Evolutionary conservation across 1,140 invertebrate genomes (phyloP).

Genomic region (Cyclina sinensis): DNA sequence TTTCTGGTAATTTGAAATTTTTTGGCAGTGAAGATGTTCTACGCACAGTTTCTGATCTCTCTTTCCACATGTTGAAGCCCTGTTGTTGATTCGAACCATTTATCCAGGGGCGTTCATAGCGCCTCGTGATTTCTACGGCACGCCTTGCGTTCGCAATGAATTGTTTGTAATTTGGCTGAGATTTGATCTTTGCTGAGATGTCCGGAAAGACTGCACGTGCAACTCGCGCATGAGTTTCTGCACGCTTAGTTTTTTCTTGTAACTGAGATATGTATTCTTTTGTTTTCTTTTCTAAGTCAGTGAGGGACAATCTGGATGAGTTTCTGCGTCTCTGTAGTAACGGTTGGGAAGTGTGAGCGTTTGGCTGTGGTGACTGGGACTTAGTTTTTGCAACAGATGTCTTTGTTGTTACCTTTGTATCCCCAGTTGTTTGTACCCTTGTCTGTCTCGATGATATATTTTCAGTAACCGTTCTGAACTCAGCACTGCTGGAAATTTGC

Average conservation of each 20-base stretch:
- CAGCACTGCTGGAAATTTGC: conserved; percentile 46
- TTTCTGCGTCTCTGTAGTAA: conserved; percentile 49
- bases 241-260: conserved; percentile 14
- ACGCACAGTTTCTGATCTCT: conserved; percentile 6
- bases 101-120: conserved; percentile 60
- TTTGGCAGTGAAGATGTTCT: conserved; percentile 50
- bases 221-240: background rate
- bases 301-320: background rate
- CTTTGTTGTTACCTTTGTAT: background rate
- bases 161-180: conserved; percentile 48
- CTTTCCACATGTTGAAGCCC: background rate
- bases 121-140: conserved; percentile 53
- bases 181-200: conserved; percentile 22
- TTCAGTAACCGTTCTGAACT: conserved; percentile 33
- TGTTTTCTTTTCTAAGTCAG: conserved; percentile 58
- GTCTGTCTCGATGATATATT: conserved; percentile 21
- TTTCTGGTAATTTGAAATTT: conserved; percentile 58
- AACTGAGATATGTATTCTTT: conserved; percentile 47
- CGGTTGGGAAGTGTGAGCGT: conserved; percentile 18
- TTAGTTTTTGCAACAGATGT: background rate
- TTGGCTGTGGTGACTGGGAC: background rate
- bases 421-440: background rate
- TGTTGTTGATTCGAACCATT: conserved; percentile 7
- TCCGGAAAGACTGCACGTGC: conserved; percentile 43
- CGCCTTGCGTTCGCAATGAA: conserved; percentile 62